Base-by-base conservation (phyloP, 2,797 vertebrate genomes). In the Sebastes trivittatus region DNA sequence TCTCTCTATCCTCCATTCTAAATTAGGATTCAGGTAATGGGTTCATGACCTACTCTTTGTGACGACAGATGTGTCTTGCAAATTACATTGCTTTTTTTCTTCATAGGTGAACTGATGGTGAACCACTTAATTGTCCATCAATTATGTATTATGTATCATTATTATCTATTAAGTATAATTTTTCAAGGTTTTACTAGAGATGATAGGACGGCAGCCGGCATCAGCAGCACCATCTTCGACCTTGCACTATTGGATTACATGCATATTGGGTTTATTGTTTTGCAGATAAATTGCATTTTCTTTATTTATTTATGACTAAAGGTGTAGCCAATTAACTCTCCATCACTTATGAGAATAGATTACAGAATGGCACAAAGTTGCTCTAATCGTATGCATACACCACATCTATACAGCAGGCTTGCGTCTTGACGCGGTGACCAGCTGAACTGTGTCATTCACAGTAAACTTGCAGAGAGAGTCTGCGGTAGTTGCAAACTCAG, bases 11-110 rank as follows among this genome's bases (percentile, higher is more conserved):
- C 55, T 54, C 56, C 27, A 7, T 78, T 73, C 52, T 84, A 80
- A 86, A 80, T 87, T 86, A 86, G 46, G 62, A 78, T 52, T 55
- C 77, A 64, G 65, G 70, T 86, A 78, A 86, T 84, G 63, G 76
- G 84, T 82, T 84, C 75, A 77, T 58, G 64, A 76, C 80, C 72
- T 56, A 27, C 66, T 78, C 67, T 46, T 72, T 22, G 72, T 36
- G 38, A 22, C 7, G 49, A 78, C 58, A 68, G 36, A 75, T 81
- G 49, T 49, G 46, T 49, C 16, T 49, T 49, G 46, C 46, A 20
- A 49, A 49, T 49, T 49, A 20, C 46, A 49, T 49, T 49, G 7
- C 46, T 4, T 49, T 20, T 49, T 25, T n/a, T 7, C 23, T 56
- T 56, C 22, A 25, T 9, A 2, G 55, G 22, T 56, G 55, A 56